These are phyloP conservation scores for Tineola bisselliella DNA, from an alignment of 2,888 invertebrate species.

Conservation along the genomic window DNA sequence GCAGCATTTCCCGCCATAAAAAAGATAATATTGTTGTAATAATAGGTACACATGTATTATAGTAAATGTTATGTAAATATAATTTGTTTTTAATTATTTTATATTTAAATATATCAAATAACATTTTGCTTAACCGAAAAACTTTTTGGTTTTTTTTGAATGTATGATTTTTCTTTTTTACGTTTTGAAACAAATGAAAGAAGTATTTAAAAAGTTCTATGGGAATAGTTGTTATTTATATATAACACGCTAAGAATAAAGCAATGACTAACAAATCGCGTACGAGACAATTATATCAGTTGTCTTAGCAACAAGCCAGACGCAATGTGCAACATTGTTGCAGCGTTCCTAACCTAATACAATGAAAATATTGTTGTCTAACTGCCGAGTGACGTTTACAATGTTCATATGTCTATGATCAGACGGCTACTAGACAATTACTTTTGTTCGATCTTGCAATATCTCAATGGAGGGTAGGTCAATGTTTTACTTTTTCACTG, in stretches of 20 bases:
- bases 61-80: not conserved
- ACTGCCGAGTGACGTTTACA: not conserved
- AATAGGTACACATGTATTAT: not conserved
- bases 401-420: not conserved
- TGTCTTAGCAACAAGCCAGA: not conserved
- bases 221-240: too few relatives aligned
- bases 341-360: constrained; percentile 6
- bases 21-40: not conserved
- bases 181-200: too few relatives aligned
- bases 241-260: too few relatives aligned
- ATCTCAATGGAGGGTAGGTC: too few relatives aligned
- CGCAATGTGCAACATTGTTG: constrained; percentile 1
- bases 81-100: not conserved
- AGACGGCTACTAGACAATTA: not conserved
- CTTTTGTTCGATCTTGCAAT: too few relatives aligned
- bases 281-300: not conserved
- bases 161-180: too few relatives aligned
- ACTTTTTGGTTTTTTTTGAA: too few relatives aligned
- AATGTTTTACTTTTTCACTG: too few relatives aligned
- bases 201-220: too few relatives aligned
- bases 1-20: not conserved
- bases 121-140: too few relatives aligned
- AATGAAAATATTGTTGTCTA: not conserved
- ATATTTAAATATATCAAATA: too few relatives aligned
- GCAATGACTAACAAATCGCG: too few relatives aligned